phyloP scores from a whole-genome alignment of 2,888 invertebrate genomes.

The Limulus polyphemus region DNA sequence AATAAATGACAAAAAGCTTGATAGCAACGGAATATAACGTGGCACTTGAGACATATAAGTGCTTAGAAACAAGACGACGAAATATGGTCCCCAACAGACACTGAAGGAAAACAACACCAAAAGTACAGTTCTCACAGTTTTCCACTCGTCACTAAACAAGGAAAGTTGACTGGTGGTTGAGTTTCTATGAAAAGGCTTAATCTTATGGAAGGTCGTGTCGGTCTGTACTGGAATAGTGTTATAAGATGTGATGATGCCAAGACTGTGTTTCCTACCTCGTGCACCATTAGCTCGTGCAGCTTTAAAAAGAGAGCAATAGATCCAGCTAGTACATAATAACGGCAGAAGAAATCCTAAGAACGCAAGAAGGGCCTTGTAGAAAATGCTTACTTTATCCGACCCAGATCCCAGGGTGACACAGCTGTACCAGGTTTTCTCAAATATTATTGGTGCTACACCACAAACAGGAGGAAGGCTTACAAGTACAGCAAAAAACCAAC shows the following conservation, averaged over 20 bases:
- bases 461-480: constrained; percentile 37
- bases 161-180: constrained; percentile 69
- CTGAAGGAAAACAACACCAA: constrained; percentile 57
- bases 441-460: constrained; percentile 30
- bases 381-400: constrained; percentile 29
- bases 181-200: constrained; percentile 54
- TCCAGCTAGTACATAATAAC: constrained; percentile 49
- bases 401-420: constrained; percentile 32
- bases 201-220: constrained; percentile 35
- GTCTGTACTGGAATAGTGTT: background rate
- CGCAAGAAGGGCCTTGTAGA: constrained; percentile 37
- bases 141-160: constrained; percentile 69
- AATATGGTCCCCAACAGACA: constrained; percentile 47
- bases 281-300: constrained; percentile 61
- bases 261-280: constrained; percentile 46
- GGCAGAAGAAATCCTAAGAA: constrained; percentile 41
- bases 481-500: constrained; percentile 38
- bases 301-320: constrained; percentile 59
- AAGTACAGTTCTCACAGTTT: constrained; percentile 73
- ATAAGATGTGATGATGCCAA: constrained; percentile 20
- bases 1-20: constrained; percentile 44
- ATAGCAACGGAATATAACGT: constrained; percentile 38
- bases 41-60: constrained; percentile 37
- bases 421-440: constrained; percentile 23
- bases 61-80: constrained; percentile 37